phyloP scores from a whole-genome alignment of 2,888 invertebrate genomes.

The Drosophila monieri region DNA sequence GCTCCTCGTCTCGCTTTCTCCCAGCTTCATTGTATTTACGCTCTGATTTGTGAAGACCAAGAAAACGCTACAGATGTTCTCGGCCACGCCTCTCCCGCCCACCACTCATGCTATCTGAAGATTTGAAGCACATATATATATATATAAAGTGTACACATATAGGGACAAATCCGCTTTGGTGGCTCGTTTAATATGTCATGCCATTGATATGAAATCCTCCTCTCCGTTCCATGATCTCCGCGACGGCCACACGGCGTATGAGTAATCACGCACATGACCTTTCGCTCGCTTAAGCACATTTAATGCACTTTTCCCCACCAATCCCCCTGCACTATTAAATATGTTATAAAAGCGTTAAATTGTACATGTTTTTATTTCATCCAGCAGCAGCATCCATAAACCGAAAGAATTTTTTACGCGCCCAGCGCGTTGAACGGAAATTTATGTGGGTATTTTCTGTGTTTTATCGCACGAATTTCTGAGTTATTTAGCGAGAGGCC shows the following conservation, averaged over 20 bases:
- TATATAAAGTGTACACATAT: constrained; percentile 4
- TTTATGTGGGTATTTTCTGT: constrained; percentile 32
- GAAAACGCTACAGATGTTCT: constrained; percentile 35
- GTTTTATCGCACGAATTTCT: constrained; percentile 60
- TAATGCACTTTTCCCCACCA: constrained; percentile 24
- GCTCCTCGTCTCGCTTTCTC: constrained; percentile 40
- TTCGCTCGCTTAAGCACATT: constrained; percentile 47
- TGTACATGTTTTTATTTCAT: constrained; percentile 13
- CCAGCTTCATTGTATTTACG: constrained; percentile 70
- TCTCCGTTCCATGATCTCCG: constrained; percentile 24
- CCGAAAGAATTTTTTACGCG: constrained; percentile 39
- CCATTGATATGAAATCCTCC: constrained; percentile 65
- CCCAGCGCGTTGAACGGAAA: constrained; percentile 33
- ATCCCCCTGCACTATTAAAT: constrained; percentile 16
- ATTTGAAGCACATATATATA: constrained; percentile 29
- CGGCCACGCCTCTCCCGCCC: constrained; percentile 1
- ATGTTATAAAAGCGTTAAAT: constrained; percentile 7
- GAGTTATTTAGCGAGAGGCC: constrained; percentile 52
- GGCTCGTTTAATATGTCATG: constrained; percentile 59
- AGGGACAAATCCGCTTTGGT: constrained; percentile 65
- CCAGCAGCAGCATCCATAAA: constrained; percentile 21
- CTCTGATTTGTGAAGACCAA: constrained; percentile 70
- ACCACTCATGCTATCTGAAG: constrained; percentile 25
- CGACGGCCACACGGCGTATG: constrained; percentile 57
- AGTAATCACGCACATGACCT: constrained; percentile 74